Base-by-base conservation (phyloP, 2,797 vertebrate genomes). In the Rhynchotus rufescens region DNA sequence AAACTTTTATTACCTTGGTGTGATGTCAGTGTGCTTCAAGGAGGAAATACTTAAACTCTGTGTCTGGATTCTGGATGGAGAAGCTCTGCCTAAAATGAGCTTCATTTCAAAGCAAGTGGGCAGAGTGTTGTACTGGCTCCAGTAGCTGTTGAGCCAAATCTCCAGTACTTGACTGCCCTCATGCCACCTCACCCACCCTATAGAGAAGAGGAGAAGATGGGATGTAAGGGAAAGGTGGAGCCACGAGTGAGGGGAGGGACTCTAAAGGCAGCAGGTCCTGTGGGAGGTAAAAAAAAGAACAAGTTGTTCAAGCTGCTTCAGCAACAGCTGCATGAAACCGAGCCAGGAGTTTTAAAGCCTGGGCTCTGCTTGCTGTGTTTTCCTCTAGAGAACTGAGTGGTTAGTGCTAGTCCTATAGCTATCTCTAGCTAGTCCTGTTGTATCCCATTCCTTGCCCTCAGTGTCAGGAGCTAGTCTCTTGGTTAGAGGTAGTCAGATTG, bases 331-430 rank as follows among this genome's bases (percentile, higher is more conserved):
- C 40, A 17, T 62, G 32, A 86, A 78, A 56, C 12, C 0, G 15
- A 75, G 44, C 56, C 25, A 14, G 44, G 52, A 47, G 15, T 8
- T 75, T 65, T 47, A 5, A 22, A 38, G 30, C 5, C 26, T 25
- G 4, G 6, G 49, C 17, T 32, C 26, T 9, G 15, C 19, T 25
- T 80, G 0, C 0, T 0, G 4, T 36, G 0, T 0, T n/a, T 83
- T 67, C 15, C 44, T 20, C 26, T 16, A 1, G 51, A 17, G 49
- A 8, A 23, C 75, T 8, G 26, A 51, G n/a, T 15, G n/a, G 54
- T 13, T 1, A 12, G 5, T 57, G 26, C 32, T 49, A 47, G 51
- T 14, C 51, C 14, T 52, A 28, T 15, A 28, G 25, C 36, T 36
- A 36, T 36, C 36, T 10, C 36, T 36, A 36, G 36, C 36, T 36